phyloP scores from a whole-genome alignment of 1,140 invertebrate genomes.

The Magallana gigas region DNA sequence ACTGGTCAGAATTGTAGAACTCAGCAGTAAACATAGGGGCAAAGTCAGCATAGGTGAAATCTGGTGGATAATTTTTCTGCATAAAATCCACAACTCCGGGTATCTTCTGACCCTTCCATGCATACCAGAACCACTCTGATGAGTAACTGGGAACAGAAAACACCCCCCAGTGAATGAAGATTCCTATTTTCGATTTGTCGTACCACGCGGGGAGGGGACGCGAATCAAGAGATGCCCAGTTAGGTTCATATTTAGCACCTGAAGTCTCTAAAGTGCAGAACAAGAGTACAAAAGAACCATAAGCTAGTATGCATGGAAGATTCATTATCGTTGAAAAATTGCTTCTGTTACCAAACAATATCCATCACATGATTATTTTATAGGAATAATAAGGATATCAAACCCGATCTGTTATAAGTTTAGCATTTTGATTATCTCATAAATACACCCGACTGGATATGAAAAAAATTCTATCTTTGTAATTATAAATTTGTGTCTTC shows the following conservation, averaged over 20 bases:
- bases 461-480: no score
- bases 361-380: background rate
- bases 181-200: slow-evolving; percentile 77
- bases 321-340: background rate
- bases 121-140: slow-evolving; percentile 70
- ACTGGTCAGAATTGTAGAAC: slow-evolving; percentile 62
- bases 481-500: no score
- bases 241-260: slow-evolving; percentile 61
- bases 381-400: background rate
- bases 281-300: background rate
- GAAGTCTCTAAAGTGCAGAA: background rate
- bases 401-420: background rate
- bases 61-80: slow-evolving; percentile 66
- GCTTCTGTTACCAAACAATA: background rate
- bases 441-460: no score
- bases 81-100: slow-evolving; percentile 63
- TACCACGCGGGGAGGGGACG: slow-evolving; percentile 78
- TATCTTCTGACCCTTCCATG: slow-evolving; percentile 63
- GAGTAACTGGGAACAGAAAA: slow-evolving; percentile 75
- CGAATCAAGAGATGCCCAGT: slow-evolving; percentile 77
- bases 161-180: slow-evolving; percentile 78
- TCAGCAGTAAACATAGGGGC: slow-evolving; percentile 65
- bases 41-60: slow-evolving; percentile 70
- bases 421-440: no score
- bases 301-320: background rate